A percentile compares a stretch with the other conserved stretches of the same genome.
phyloP scores from a whole-genome alignment of 2,797 vertebrate species.

The Liasis olivaceus region DNA sequence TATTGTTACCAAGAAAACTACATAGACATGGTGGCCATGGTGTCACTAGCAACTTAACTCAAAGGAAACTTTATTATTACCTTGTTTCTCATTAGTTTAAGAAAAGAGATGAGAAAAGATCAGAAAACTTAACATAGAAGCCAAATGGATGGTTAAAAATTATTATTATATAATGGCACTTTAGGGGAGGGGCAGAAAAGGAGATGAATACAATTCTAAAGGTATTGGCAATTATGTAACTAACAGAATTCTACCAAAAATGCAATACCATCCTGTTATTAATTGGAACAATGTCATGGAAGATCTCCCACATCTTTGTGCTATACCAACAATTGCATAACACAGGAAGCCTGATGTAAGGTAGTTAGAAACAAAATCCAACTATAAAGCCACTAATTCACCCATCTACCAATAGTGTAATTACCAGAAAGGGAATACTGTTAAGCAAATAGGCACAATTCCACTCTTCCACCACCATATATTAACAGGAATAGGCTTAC shows the following conservation, averaged over 20 bases:
- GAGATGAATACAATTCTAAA: neutral
- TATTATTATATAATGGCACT: neutral
- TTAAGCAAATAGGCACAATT: neutral
- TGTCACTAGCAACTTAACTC: neutral
- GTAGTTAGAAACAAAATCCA: neutral
- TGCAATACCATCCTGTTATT: neutral
- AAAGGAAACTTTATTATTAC: neutral
- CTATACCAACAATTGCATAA: neutral
- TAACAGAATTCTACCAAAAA: neutral
- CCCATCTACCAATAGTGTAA: neutral
- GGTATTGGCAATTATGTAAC: neutral
- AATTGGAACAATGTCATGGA: neutral
- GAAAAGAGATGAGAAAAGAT: neutral
- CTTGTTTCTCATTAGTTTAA: neutral
- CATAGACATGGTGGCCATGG: neutral
- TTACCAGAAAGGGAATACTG: neutral
- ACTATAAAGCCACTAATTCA: neutral
- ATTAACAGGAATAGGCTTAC: neutral
- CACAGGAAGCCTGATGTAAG: neutral
- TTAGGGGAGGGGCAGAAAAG: neutral
- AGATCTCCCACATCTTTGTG: neutral
- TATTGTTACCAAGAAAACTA: neutral
- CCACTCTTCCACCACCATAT: neutral
- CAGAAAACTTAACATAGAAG: neutral
- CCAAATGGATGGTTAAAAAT: neutral